These are phyloP conservation scores for Archips crataeganus DNA, from an alignment of 2,888 invertebrate species.

Conservation along the genomic window DNA sequence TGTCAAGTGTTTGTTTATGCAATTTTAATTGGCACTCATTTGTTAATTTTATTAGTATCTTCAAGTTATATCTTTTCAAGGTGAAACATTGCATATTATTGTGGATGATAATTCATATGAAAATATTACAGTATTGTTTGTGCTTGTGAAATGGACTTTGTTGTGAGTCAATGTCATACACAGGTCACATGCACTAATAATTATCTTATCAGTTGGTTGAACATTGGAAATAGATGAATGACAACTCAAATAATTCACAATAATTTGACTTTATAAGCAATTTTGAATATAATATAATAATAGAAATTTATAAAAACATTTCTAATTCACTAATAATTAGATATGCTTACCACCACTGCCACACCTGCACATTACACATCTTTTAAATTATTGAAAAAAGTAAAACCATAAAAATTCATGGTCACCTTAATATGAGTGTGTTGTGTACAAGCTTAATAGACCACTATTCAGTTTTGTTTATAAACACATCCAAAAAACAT, in stretches of 20 bases:
- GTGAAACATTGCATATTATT: constrained; percentile 22
- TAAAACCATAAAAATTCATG: no score
- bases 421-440: no score
- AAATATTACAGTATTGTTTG: neutral
- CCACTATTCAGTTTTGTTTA: no score
- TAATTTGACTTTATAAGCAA: neutral
- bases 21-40: constrained; percentile 34
- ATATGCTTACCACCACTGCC: no score
- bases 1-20: constrained; percentile 34
- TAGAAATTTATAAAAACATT: neutral
- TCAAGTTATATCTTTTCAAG: constrained; percentile 12
- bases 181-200: neutral
- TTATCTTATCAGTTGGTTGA: constrained; percentile 1
- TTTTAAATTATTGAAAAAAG: no score
- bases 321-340: no score
- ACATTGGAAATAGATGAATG: constrained; percentile 13
- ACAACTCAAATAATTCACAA: neutral
- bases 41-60: constrained; percentile 32
- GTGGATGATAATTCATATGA: neutral
- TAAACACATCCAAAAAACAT: no score
- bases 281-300: neutral
- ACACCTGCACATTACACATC: no score
- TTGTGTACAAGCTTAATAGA: no score
- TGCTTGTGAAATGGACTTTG: neutral
- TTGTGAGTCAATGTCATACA: neutral